Evolutionary conservation across 2,113 vertebrate species (phyloP).

Genomic region (Lepidothrix coronata): DNA sequence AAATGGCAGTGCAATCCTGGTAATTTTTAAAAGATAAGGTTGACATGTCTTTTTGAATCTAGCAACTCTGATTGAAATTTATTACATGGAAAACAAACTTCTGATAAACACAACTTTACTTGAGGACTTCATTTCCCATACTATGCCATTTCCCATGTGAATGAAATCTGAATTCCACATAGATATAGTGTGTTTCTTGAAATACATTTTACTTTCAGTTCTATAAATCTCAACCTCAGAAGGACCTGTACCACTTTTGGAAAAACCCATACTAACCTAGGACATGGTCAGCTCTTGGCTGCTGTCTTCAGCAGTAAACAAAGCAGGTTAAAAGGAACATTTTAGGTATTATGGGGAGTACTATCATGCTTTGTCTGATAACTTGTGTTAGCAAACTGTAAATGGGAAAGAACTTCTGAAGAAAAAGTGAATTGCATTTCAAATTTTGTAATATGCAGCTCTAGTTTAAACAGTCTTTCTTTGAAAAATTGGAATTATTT

Average conservation of each 20-base stretch:
- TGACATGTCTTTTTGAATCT: conserved; percentile 34
- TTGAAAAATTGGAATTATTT: not conserved
- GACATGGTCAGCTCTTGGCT: not conserved
- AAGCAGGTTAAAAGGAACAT: not conserved
- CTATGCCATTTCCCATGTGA: conserved; percentile 50
- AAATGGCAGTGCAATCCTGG: conserved; percentile 16
- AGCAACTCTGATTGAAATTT: conserved; percentile 39
- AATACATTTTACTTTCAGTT: conserved; percentile 20
- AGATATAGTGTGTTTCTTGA: not conserved
- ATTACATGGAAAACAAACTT: conserved; percentile 56
- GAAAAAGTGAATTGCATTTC: not conserved
- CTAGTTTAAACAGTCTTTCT: not conserved
- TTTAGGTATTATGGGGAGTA: not conserved
- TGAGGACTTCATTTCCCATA: conserved; percentile 36
- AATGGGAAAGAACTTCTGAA: not conserved
- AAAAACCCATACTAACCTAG: not conserved
- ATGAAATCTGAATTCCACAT: conserved; percentile 27
- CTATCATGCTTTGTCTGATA: not conserved
- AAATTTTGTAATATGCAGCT: not conserved
- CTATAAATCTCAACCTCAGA: not conserved
- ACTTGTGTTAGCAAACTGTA: not conserved
- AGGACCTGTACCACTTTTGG: not conserved
- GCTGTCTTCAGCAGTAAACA: not conserved
- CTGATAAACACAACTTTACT: conserved; percentile 36
- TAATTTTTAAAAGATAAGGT: conserved; percentile 56